Conservation (phyloP, 2,113 vertebrate species). For the Cranoglanis bouderius region DNA sequence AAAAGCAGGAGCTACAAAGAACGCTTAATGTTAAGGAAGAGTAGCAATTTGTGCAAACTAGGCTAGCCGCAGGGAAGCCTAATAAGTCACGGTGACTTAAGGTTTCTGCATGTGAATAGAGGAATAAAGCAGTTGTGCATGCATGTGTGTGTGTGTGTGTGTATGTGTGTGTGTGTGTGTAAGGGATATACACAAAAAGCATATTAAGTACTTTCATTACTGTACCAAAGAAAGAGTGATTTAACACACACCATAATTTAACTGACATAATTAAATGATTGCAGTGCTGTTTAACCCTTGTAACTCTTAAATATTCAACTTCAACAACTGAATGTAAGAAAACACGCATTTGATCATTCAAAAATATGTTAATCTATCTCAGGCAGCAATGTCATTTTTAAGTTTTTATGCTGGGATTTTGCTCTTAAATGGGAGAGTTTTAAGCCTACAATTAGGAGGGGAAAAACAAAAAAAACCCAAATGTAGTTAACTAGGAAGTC, state of each 20-base stretch:
- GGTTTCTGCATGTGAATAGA: not conserved
- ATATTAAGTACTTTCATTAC: not conserved
- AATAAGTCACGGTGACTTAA: conserved; percentile 5
- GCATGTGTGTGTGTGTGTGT: not conserved
- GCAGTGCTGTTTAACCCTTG: not conserved
- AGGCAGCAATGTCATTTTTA: not conserved
- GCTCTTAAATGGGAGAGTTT: not conserved
- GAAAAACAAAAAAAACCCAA: not conserved
- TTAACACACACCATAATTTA: not conserved
- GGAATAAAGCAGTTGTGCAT: not conserved
- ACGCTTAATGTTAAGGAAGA: not conserved
- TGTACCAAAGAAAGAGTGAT: not conserved
- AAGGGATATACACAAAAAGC: not conserved
- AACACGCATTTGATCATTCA: not conserved
- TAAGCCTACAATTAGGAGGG: not conserved
- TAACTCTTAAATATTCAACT: not conserved
- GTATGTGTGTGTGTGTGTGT: not conserved
- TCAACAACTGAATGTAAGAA: not conserved
- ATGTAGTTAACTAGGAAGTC: not conserved
- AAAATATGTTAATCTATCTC: not conserved
- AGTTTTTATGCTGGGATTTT: not conserved
- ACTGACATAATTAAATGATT: not conserved
- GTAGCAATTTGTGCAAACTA: conserved; percentile 19
- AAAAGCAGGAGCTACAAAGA: not conserved
- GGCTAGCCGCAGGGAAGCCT: not conserved